A percentile compares a stretch with the other conserved stretches of the same genome.
Evolutionary conservation across 2,888 invertebrate species (phyloP).

Genomic region (Odiellus spinosus): DNA sequence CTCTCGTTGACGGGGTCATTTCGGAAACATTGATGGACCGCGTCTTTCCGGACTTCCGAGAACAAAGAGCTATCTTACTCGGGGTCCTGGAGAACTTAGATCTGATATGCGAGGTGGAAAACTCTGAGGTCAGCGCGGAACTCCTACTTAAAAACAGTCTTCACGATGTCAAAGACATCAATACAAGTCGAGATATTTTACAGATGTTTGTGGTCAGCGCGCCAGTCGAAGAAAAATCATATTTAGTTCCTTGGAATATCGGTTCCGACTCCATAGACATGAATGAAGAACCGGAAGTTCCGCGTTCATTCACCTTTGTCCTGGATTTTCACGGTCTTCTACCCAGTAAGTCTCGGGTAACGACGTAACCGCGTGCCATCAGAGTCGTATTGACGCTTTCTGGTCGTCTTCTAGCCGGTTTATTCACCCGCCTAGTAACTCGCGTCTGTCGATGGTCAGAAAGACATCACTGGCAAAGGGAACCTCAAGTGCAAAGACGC

Average conservation of each 20-base stretch:
- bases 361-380: neutral
- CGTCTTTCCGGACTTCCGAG: constrained; percentile 6
- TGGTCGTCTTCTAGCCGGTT: constrained; percentile 10
- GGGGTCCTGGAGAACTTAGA: constrained; percentile 12
- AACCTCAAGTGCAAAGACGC: constrained; percentile 9
- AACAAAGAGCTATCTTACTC: constrained; percentile 9
- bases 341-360: neutral
- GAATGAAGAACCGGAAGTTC: too few relatives aligned
- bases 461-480: constrained; percentile 17
- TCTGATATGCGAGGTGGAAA: constrained; percentile 6
- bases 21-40: constrained; percentile 4
- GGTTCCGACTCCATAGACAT: too few relatives aligned
- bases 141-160: neutral
- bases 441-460: constrained; percentile 17
- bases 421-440: constrained; percentile 17
- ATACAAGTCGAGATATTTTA: too few relatives aligned
- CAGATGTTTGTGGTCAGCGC: too few relatives aligned
- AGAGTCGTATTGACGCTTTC: neutral
- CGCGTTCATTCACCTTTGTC: neutral
- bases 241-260: too few relatives aligned
- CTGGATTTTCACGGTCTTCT: constrained; percentile 8
- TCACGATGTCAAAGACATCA: too few relatives aligned
- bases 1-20: neutral
- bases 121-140: too few relatives aligned
- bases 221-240: too few relatives aligned